Base-by-base conservation (phyloP, 2,113 vertebrate genomes). In the Callorhinus ursinus region DNA sequence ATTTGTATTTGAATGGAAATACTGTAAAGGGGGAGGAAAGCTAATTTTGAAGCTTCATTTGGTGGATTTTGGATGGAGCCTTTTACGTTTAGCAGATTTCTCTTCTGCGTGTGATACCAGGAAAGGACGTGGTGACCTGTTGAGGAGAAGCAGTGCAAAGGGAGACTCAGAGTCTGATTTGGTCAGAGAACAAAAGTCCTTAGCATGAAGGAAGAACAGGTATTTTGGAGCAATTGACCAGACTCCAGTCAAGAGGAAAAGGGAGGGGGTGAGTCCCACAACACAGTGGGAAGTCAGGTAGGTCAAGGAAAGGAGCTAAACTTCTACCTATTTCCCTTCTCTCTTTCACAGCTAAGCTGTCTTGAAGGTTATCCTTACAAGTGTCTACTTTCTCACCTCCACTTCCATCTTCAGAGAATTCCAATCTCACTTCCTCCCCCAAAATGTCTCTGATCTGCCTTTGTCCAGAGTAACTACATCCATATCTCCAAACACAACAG, bases 1-100 rank as follows among this genome's bases (percentile, higher is more conserved):
- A 39, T 61, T 63, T 90, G 4, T 55, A 90, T 87, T 82, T 76
- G 51, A 63, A 16, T 82, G 33, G 28, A 96, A 65, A 77, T 57
- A 90, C 67, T 93, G 49, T 81, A 31, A 89, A 77, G 19, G 1
- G 24, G 21, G 76, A 7, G 61, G 77, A 72, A 53, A 72, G 69
- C 10, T 8, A 67, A 86, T 18, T 81, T 83, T 57, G 36, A 83
- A 82, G 42, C 9, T 77, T 87, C 67, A 12, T 39, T 69, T 88
- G 46, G 4, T 83, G 46, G 4, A 33, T 77, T 86, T 76, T 65
- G n/a, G 69, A 39, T n/a, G 22, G 19, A 28, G 6, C 12, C 15
- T 49, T 93, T 59, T 74, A 4, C 10, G 9, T 42, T 89, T 80
- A 49, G 28, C 57, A 61, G 49, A 16, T 18, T 22, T 51, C 1